phyloP scores from a whole-genome alignment of 2,888 invertebrate genomes.

The Zele albiditarsus region DNA sequence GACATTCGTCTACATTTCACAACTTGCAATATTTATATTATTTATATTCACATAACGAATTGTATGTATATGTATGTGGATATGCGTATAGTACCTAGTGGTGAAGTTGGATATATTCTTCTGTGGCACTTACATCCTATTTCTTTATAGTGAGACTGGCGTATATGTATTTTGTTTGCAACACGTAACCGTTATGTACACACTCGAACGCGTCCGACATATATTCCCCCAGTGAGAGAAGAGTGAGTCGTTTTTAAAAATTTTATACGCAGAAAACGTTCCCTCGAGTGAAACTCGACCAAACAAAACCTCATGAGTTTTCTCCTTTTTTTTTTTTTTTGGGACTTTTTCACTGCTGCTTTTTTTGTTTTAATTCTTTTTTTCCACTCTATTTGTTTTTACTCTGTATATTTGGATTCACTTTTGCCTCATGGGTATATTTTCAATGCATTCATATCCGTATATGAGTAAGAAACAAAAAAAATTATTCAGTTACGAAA shows the following conservation, averaged over 20 bases:
- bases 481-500: not conserved
- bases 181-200: slow-evolving; percentile 20
- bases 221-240: slow-evolving; percentile 17
- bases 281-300: slow-evolving; percentile 25
- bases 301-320: slow-evolving; percentile 19
- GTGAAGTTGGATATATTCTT: not conserved
- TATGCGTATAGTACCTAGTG: not conserved
- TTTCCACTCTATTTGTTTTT: not conserved
- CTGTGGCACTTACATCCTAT: not conserved
- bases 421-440: not conserved
- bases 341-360: not conserved
- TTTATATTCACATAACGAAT: too few species aligned
- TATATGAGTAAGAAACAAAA: slow-evolving; percentile 4
- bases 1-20: not conserved
- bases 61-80: too few species aligned
- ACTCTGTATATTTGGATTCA: not conserved
- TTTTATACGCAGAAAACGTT: slow-evolving; percentile 36
- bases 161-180: not conserved
- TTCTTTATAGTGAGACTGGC: not conserved
- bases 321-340: not conserved
- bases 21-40: not conserved
- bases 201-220: slow-evolving; percentile 30
- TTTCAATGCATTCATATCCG: not conserved
- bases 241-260: slow-evolving; percentile 31
- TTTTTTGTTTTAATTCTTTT: slow-evolving; percentile 12